Evolutionary conservation across 2,797 vertebrate species (phyloP).

Genomic region (Harpagifer antarcticus): DNA sequence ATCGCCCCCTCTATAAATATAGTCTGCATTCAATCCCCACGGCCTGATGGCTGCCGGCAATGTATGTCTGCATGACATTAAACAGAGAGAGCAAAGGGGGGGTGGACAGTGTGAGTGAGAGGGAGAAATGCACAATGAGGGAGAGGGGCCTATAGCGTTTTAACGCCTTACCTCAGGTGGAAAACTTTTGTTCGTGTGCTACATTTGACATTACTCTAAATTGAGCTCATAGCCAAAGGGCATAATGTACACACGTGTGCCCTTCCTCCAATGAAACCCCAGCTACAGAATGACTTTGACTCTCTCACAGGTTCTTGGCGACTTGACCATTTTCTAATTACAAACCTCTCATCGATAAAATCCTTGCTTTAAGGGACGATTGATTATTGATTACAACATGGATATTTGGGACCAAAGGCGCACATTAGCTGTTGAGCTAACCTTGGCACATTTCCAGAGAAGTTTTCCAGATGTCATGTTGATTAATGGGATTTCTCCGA

Average conservation of each 20-base stretch:
- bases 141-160: slow-evolving; percentile 36
- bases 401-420: neutral
- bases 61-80: slow-evolving; percentile 79
- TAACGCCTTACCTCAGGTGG: slow-evolving; percentile 23
- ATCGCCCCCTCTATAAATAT: slow-evolving; percentile 79
- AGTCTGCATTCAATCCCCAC: slow-evolving; percentile 75
- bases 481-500: too few species aligned
- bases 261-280: neutral
- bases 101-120: slow-evolving; percentile 28
- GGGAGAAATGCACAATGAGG: slow-evolving; percentile 31
- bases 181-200: slow-evolving; percentile 22
- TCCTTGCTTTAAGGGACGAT: slow-evolving; percentile 22
- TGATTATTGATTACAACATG: slow-evolving; percentile 24
- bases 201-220: slow-evolving; percentile 3
- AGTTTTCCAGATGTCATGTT: slow-evolving; percentile 9
- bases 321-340: slow-evolving; percentile 55
- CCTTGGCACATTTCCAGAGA: slow-evolving; percentile 8
- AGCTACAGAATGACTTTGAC: slow-evolving; percentile 1
- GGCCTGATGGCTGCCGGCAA: slow-evolving; percentile 68
- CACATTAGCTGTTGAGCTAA: slow-evolving; percentile 9
- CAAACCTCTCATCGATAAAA: slow-evolving; percentile 32
- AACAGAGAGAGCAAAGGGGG: slow-evolving; percentile 41
- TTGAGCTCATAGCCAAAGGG: neutral
- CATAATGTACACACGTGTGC: slow-evolving; percentile 1
- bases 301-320: slow-evolving; percentile 4